These are phyloP conservation scores for Psittacula echo DNA, from an alignment of 2,797 vertebrate species.

Conservation along the genomic window DNA sequence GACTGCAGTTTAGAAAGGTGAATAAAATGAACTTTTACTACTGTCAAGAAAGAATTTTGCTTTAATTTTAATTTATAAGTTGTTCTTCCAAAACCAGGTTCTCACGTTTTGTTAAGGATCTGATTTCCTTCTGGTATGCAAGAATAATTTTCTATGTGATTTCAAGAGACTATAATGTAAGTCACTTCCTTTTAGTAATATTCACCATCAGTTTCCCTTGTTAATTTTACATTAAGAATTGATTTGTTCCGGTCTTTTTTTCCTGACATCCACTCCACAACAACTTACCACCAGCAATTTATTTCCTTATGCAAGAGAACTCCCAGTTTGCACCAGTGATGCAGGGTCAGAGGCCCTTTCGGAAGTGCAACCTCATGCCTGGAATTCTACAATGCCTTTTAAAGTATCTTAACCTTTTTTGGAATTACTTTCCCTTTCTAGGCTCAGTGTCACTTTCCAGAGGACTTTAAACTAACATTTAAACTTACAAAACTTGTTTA, in stretches of 20 bases:
- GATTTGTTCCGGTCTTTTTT: background rate
- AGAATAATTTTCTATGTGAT: background rate
- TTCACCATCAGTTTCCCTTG: background rate
- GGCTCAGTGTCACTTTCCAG: background rate
- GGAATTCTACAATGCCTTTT: background rate
- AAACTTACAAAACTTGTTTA: background rate
- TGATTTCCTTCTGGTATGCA: background rate
- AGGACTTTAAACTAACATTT: background rate
- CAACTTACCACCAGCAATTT: background rate
- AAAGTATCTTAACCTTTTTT: background rate
- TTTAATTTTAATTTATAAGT: background rate
- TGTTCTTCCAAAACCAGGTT: background rate
- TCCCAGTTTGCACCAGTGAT: background rate
- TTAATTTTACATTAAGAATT: background rate
- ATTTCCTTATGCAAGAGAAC: background rate
- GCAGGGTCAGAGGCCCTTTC: background rate
- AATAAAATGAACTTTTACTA: background rate
- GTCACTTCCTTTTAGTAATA: background rate
- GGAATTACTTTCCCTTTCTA: background rate
- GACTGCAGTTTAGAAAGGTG: background rate
- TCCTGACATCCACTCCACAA: background rate
- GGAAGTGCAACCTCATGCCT: background rate
- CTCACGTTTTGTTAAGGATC: background rate
- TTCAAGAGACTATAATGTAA: background rate
- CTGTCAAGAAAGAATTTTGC: background rate